phyloP scores from a whole-genome alignment of 2,797 vertebrate species.

The Microhierax caerulescens region DNA sequence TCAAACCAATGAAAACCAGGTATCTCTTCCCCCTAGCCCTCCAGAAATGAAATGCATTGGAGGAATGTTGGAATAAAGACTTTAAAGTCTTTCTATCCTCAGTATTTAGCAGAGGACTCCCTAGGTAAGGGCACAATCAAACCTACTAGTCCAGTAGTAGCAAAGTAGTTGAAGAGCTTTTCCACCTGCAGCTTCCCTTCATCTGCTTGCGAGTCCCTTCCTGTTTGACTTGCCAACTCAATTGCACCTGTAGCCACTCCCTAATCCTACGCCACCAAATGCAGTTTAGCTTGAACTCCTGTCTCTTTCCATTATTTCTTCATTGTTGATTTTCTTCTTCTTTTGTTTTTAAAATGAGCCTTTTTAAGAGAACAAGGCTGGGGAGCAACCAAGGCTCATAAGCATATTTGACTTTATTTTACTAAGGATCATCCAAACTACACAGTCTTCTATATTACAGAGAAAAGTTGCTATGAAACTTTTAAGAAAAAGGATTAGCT shows the following conservation, averaged over 20 bases:
- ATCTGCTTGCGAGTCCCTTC: neutral
- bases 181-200: neutral
- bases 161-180: neutral
- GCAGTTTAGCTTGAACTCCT: neutral
- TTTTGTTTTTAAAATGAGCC: neutral
- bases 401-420: neutral
- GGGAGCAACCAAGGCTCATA: neutral
- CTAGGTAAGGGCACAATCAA: neutral
- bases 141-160: neutral
- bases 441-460: neutral
- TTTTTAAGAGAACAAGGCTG: neutral
- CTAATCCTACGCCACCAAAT: neutral
- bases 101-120: neutral
- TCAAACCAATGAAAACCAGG: neutral
- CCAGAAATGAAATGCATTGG: neutral
- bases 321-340: neutral
- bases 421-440: neutral
- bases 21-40: neutral
- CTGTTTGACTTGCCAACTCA: neutral
- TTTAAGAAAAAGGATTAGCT: neutral
- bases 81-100: neutral
- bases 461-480: neutral
- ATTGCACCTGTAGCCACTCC: neutral
- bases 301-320: neutral
- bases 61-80: neutral